Percentiles rank a stretch among this genome's conserved stretches.
These are phyloP conservation scores for Nephotettix cincticeps DNA, from an alignment of 1,140 invertebrate genomes.

Conservation along the genomic window DNA sequence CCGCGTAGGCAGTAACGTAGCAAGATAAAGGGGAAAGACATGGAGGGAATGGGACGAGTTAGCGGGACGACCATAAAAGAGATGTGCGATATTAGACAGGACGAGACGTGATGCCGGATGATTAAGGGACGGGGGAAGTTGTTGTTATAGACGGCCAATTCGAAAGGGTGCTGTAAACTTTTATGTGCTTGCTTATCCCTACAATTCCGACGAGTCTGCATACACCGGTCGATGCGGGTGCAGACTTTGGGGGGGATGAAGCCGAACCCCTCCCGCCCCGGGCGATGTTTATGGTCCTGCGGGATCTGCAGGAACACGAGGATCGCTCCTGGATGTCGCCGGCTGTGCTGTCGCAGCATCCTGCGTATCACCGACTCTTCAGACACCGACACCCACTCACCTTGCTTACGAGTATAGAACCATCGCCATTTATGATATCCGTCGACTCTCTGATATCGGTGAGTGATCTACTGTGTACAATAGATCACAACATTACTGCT, in stretches of 20 bases:
- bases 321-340: too few species aligned
- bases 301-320: too few species aligned
- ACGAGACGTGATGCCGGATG: constrained; percentile 23
- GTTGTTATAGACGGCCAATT: constrained; percentile 32
- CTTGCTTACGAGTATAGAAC: too few species aligned
- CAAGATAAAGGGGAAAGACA: constrained; percentile 29
- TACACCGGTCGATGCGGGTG: constrained; percentile 23
- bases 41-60: constrained; percentile 15
- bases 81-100: constrained; percentile 25
- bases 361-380: too few species aligned
- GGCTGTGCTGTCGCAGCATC: too few species aligned
- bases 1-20: background rate
- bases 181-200: constrained; percentile 33
- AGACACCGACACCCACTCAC: too few species aligned
- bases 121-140: constrained; percentile 27
- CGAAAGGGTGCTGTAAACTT: constrained; percentile 30
- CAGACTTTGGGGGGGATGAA: background rate
- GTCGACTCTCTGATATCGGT: too few species aligned
- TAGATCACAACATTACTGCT: too few species aligned
- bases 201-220: constrained; percentile 24
- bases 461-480: too few species aligned
- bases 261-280: background rate
- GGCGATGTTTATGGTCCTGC: background rate
- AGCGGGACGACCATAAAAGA: constrained; percentile 19
- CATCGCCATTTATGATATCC: too few species aligned